A percentile compares a stretch with the other conserved stretches of the same genome.
Evolutionary conservation across 2,888 invertebrate genomes (phyloP).

Genomic region (Tachina lurida): DNA sequence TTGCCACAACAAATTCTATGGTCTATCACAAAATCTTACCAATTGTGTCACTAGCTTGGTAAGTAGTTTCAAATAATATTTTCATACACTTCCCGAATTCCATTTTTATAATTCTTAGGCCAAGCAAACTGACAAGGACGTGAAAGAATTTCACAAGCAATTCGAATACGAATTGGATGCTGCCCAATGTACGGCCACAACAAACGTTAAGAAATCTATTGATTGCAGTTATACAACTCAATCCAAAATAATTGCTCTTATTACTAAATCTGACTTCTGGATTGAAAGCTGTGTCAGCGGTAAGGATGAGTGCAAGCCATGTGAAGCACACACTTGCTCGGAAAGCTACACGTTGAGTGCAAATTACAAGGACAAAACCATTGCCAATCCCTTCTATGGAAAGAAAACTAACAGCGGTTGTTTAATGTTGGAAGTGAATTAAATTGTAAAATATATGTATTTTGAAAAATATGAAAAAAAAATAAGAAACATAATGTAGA

Average conservation of each 20-base stretch:
- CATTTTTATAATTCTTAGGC: neutral
- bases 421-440: neutral
- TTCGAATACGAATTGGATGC: too few relatives aligned
- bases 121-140: too few relatives aligned
- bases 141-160: too few relatives aligned
- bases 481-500: too few relatives aligned
- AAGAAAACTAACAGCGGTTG: neutral
- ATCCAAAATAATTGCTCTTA: too few relatives aligned
- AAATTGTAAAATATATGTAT: too few relatives aligned
- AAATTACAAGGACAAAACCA: neutral
- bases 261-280: neutral
- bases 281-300: neutral
- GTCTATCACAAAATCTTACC: neutral
- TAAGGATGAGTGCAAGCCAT: neutral
- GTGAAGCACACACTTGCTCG: neutral
- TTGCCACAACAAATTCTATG: conserved; percentile 7
- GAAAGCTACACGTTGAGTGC: neutral
- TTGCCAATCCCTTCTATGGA: neutral
- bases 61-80: conserved; percentile 6
- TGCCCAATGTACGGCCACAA: too few relatives aligned
- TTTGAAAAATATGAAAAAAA: too few relatives aligned
- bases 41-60: conserved; percentile 64
- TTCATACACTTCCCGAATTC: neutral
- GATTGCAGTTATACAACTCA: too few relatives aligned
- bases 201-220: too few relatives aligned